These are phyloP conservation scores for Parasteatoda tepidariorum DNA, from an alignment of 1,140 invertebrate species.

Conservation along the genomic window DNA sequence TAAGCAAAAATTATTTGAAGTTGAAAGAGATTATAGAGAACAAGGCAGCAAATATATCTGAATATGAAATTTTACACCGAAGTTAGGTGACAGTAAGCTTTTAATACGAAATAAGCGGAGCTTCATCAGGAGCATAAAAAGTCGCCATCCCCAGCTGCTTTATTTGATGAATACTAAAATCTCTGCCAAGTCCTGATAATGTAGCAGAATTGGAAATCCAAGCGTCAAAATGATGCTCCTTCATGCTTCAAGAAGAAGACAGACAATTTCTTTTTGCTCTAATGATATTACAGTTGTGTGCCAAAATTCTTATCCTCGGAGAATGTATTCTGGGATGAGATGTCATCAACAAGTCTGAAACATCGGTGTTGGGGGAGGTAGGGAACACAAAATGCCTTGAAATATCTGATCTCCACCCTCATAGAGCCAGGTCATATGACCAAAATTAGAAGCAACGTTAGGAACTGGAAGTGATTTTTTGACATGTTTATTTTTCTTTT, in stretches of 20 bases:
- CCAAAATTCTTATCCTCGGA: background rate
- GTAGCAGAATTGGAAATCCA: background rate
- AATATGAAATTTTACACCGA: too few relatives aligned
- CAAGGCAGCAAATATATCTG: too few relatives aligned
- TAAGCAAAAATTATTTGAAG: too few relatives aligned
- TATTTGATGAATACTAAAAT: too few relatives aligned
- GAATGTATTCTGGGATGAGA: background rate
- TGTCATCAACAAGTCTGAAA: background rate
- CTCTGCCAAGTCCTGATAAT: background rate
- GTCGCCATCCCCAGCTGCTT: too few relatives aligned
- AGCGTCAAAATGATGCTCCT: background rate
- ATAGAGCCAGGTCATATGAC: background rate
- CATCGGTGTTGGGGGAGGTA: background rate
- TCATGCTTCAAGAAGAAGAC: background rate
- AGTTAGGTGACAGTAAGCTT: too few relatives aligned
- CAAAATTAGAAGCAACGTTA: conserved; percentile 39
- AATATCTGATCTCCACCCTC: conserved; percentile 9
- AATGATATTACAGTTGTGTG: background rate
- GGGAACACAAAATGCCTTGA: background rate
- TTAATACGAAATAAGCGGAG: too few relatives aligned
- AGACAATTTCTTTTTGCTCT: background rate
- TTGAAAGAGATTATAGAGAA: too few relatives aligned
- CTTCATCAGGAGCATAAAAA: too few relatives aligned
- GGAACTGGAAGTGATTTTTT: background rate
- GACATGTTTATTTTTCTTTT: conserved; percentile 33